These are phyloP conservation scores for Capreolus pygargus DNA, from an alignment of 2,113 vertebrate species.

Conservation along the genomic window DNA sequence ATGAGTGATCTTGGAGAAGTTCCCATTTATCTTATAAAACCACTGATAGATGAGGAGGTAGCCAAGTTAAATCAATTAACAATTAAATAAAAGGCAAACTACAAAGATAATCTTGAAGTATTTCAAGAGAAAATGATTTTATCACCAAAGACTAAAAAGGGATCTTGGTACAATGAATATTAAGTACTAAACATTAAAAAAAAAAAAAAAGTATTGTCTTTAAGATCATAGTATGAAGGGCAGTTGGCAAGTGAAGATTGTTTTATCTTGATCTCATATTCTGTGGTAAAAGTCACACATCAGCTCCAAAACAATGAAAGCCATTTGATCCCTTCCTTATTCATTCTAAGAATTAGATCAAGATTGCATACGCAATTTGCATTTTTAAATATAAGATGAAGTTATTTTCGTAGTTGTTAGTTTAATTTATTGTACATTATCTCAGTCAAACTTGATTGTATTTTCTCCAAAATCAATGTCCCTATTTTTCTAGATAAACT, in stretches of 20 bases:
- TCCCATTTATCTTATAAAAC: not conserved
- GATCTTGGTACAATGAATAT: not conserved
- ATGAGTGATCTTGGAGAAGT: not conserved
- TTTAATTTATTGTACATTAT: not conserved
- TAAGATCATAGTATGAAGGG: not conserved
- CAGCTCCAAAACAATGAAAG: not conserved
- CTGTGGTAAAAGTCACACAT: not conserved
- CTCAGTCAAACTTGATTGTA: not conserved
- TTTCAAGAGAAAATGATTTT: not conserved
- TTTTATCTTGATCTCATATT: not conserved
- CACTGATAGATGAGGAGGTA: not conserved
- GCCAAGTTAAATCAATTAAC: not conserved
- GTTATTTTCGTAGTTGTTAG: not conserved
- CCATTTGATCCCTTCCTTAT: not conserved
- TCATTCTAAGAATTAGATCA: not conserved
- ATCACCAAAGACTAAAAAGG: not conserved
- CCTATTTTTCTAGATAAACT: not conserved
- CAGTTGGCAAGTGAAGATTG: not conserved
- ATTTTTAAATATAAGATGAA: not conserved
- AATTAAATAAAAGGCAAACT: not conserved
- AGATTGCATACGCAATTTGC: not conserved
- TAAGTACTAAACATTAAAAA: not conserved
- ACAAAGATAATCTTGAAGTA: not conserved
- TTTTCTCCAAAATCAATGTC: not conserved
- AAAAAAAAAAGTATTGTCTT: not conserved